Conservation (phyloP, 2,113 vertebrate species). For the Myocastor coypus region DNA sequence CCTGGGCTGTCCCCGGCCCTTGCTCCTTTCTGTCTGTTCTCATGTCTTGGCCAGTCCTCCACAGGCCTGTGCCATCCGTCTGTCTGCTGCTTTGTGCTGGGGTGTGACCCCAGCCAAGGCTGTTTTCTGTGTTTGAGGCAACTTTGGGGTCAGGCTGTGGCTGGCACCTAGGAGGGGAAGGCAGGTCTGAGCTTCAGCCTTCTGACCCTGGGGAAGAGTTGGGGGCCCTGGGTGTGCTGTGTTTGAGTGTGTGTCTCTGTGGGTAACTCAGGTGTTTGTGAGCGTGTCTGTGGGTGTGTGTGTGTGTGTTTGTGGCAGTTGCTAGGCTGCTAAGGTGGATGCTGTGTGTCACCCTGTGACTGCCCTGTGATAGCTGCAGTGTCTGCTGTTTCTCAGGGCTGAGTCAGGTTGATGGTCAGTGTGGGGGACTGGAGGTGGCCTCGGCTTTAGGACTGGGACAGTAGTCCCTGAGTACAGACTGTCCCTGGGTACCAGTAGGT, state of each 20-base stretch:
- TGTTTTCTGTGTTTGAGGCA: not conserved
- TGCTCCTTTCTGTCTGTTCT: not conserved
- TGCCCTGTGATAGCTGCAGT: accelerated
- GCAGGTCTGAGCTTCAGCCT: not conserved
- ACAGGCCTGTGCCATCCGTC: not conserved
- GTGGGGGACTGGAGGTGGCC: not conserved
- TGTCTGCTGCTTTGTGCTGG: not conserved
- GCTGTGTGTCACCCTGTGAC: not conserved
- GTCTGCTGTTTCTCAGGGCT: not conserved
- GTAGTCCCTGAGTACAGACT: too few species aligned
- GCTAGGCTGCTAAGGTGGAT: not conserved
- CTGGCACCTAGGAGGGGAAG: not conserved
- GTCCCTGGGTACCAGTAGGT: not conserved
- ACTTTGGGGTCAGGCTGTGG: not conserved
- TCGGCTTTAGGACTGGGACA: not conserved
- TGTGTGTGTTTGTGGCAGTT: not conserved
- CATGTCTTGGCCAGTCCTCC: not conserved
- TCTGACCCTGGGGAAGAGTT: not conserved
- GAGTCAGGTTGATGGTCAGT: not conserved
- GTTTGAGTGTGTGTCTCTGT: not conserved
- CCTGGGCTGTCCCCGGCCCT: not conserved
- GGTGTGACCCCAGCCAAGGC: not conserved
- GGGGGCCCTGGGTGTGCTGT: accelerated
- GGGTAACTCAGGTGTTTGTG: not conserved
- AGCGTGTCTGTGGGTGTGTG: not conserved